Evolutionary conservation across 2,797 vertebrate species (phyloP).

Genomic region (Scomberomorus guttatus): DNA sequence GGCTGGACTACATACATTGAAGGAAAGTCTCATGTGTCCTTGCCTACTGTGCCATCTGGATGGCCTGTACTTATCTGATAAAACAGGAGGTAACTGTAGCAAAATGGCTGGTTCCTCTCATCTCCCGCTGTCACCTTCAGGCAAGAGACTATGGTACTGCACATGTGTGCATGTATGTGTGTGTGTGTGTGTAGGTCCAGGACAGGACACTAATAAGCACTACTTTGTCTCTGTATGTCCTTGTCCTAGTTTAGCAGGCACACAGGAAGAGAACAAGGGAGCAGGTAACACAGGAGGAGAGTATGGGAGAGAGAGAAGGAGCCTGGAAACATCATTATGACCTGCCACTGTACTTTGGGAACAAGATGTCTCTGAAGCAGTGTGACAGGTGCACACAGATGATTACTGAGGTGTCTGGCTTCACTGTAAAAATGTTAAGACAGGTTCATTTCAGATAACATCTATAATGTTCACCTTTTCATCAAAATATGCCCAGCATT

Average conservation of each 20-base stretch:
- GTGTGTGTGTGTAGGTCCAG: conserved; percentile 28
- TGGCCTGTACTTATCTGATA: conserved; percentile 66
- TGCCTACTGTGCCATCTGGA: conserved; percentile 54
- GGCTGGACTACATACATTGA: conserved; percentile 8
- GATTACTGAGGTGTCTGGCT: conserved; percentile 26
- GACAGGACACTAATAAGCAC: conserved; percentile 63
- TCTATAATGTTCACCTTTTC: conserved; percentile 26
- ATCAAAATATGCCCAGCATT: neutral
- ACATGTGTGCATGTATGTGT: conserved; percentile 3
- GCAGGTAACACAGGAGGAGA: conserved; percentile 1
- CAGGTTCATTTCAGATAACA: conserved; percentile 7
- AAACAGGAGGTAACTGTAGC: conserved; percentile 63
- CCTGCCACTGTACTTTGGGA: conserved; percentile 55
- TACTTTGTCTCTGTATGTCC: conserved; percentile 73
- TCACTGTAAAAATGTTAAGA: conserved; percentile 19
- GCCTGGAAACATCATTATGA: conserved; percentile 51
- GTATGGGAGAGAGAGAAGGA: neutral
- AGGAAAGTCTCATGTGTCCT: conserved; percentile 43
- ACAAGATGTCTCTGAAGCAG: conserved; percentile 65
- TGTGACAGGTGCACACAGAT: conserved; percentile 34
- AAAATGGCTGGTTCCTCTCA: conserved; percentile 67
- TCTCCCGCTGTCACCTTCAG: conserved; percentile 69
- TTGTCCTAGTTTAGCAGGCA: conserved; percentile 76
- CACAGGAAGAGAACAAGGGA: conserved; percentile 21
- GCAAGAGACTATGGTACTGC: conserved; percentile 12